These are phyloP conservation scores for Gopherus evgoodei DNA, from an alignment of 2,113 vertebrate species.

Conservation along the genomic window DNA sequence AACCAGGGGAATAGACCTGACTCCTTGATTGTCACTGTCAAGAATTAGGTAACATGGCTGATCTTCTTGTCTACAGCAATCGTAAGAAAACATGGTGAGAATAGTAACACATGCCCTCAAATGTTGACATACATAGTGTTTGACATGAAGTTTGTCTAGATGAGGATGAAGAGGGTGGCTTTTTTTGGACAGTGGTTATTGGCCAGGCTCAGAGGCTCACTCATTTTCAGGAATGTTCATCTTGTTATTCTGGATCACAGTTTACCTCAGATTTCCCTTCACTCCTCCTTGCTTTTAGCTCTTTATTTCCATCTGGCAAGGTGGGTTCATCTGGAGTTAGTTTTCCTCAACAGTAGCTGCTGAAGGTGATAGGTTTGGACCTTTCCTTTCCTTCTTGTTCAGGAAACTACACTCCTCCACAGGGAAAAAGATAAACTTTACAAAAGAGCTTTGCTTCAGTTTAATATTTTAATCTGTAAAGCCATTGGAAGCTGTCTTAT, in stretches of 20 bases:
- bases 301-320: neutral
- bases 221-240: neutral
- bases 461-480: neutral
- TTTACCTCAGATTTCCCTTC: neutral
- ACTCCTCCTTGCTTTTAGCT: neutral
- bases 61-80: neutral
- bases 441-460: neutral
- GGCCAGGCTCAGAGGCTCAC: neutral
- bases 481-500: neutral
- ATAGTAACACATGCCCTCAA: neutral
- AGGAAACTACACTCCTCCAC: slow-evolving; percentile 13
- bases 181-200: rapidly evolving
- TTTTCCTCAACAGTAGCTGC: slow-evolving; percentile 11
- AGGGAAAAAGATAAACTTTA: neutral
- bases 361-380: slow-evolving; percentile 33
- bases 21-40: neutral
- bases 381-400: slow-evolving; percentile 17
- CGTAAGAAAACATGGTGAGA: neutral
- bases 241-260: neutral
- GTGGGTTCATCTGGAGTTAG: neutral
- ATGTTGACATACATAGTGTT: neutral
- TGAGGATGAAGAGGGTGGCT: neutral
- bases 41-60: neutral
- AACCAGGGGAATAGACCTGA: neutral
- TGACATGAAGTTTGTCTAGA: neutral